Evolutionary conservation across 2,888 invertebrate genomes (phyloP), one percentile per base, ranked within the genome.

Genomic region (Stenodera caucasica): DNA sequence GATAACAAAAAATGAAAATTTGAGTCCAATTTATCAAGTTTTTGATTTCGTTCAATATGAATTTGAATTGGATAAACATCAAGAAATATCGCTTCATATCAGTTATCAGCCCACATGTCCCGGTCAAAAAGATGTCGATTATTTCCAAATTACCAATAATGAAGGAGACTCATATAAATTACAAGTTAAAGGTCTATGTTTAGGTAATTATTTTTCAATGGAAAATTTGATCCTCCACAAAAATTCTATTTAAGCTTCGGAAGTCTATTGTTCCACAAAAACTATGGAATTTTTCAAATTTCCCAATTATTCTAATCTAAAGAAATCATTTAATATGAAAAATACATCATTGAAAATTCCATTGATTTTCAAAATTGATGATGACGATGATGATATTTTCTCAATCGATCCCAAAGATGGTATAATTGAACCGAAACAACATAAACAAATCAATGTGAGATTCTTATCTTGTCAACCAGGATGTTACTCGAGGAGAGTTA

Each of bases 21-120:
- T 52, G 8, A 58, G 53, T 37, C 58, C 62, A 9, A 58, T 51
- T 23, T 62, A 58, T 32, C 37, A 57, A 30, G 60, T 57, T 9
- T 63, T 60, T 23, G 60, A 63, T 52, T 37, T 60, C 12, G 58
- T 54, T 30, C 57, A 63, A 32, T 60, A 63, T 45, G 60, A 63
- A 23, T 15, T 32, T 5, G 21, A 26, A 21, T n/a, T 54, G 1
- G 21, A 35, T 7, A 33, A 52, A 14, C 49, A 49, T 5, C 23
- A 30, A 26, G 53, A 53, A 37, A 54, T 45, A 15, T 11, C 18
- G 0, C 26, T 63, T 14, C 53, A 55, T 37, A 37, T 63, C n/a
- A 57, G 9, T 7, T 63, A 55, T 33, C 32, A 30, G 14, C 60
- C 60, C 2, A 60, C 40, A 14, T 30, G 60, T 21, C 51, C 57